These are phyloP conservation scores for Lophius americanus DNA, from an alignment of 2,797 vertebrate genomes.

Conservation along the genomic window DNA sequence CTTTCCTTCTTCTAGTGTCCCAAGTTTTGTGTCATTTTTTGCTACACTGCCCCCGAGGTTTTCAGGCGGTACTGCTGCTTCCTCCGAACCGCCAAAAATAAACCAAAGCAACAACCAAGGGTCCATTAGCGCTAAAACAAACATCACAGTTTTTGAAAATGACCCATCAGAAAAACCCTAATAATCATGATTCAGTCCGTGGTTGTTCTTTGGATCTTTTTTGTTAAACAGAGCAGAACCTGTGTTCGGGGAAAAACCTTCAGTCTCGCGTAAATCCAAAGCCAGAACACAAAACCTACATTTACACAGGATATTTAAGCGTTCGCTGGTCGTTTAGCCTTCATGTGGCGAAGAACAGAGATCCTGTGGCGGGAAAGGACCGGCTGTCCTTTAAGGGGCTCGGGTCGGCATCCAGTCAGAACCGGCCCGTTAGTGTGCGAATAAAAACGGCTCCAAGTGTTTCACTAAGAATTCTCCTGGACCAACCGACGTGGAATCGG, in stretches of 20 bases:
- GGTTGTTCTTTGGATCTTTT: neutral
- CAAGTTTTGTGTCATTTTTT: no score
- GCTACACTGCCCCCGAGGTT: no score
- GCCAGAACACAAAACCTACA: conserved; percentile 29
- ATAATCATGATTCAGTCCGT: neutral
- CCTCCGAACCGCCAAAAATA: neutral
- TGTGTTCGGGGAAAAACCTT: conserved; percentile 42
- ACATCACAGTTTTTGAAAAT: neutral
- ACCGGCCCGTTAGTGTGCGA: neutral
- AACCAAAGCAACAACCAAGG: neutral
- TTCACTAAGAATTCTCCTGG: neutral
- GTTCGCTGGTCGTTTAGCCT: conserved; percentile 38
- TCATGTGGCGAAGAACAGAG: conserved; percentile 28
- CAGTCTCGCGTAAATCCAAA: conserved; percentile 47
- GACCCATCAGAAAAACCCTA: neutral
- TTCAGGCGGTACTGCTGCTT: no score
- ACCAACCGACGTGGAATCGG: no score
- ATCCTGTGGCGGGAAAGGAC: neutral
- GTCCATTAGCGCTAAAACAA: neutral
- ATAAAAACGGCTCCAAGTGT: conserved; percentile 21
- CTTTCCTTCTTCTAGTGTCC: no score
- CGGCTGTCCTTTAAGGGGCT: neutral
- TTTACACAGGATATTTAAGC: conserved; percentile 33
- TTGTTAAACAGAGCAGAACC: conserved; percentile 1
- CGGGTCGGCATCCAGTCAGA: no score